Evolutionary conservation across 1,140 invertebrate genomes (phyloP).

Genomic region (Odontomachus brunneus): DNA sequence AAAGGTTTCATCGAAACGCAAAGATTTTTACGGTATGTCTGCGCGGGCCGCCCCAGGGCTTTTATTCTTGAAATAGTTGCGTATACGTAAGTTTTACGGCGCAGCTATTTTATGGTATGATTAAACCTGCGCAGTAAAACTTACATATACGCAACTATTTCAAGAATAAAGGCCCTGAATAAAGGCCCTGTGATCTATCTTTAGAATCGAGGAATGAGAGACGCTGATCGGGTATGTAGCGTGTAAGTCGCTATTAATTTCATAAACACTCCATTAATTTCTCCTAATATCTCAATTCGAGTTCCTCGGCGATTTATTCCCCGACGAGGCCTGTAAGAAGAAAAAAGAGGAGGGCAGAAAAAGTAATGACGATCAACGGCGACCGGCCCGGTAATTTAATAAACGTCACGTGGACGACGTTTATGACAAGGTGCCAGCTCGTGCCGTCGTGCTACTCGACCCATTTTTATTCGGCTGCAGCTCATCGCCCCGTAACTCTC

Average conservation of each 20-base stretch:
- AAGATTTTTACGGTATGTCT: background rate
- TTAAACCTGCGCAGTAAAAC: too few species aligned
- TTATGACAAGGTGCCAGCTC: slow-evolving; percentile 50
- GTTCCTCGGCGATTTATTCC: background rate
- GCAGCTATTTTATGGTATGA: too few species aligned
- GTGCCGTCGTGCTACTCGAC: slow-evolving; percentile 59
- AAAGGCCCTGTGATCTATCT: background rate
- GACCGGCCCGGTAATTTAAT: slow-evolving; percentile 61
- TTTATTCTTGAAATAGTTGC: too few species aligned
- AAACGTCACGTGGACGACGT: slow-evolving; percentile 53
- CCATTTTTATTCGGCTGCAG: slow-evolving; percentile 65
- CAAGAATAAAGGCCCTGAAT: too few species aligned
- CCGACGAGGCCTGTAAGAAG: background rate
- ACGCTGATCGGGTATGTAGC: background rate
- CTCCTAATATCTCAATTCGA: slow-evolving; percentile 9
- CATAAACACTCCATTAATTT: slow-evolving; percentile 8
- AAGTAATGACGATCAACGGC: background rate
- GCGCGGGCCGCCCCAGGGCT: background rate
- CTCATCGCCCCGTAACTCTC: slow-evolving; percentile 36
- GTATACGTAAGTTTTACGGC: too few species aligned
- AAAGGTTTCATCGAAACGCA: background rate
- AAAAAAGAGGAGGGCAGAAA: background rate
- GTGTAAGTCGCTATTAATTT: background rate
- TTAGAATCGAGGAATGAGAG: background rate
- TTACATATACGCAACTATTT: too few species aligned